Evolutionary conservation across 30 jellyfish, hydroid and myxozoan species (phyloP), one percentile per base, ranked within the genome.

Genomic region (Hydractinia symbiolongicarpus): DNA sequence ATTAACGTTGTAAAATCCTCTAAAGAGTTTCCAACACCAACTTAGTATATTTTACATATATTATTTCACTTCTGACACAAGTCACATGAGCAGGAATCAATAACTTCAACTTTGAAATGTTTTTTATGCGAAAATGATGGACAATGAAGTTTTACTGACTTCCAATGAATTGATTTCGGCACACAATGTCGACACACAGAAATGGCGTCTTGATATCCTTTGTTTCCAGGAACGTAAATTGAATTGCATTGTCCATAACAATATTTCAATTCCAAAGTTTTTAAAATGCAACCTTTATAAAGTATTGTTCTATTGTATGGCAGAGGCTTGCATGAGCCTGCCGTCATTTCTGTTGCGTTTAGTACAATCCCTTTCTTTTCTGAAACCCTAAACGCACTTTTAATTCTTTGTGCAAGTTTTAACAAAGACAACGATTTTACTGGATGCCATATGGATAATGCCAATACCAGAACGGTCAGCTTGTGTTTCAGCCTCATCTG

Each of bases 201-300:
- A 66, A 66, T 8, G 54, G 49, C 0, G 15, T 6, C 15, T 66
- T 13, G 21, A 6, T 30, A 30, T 30, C 44, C 44, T 30, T 30
- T 30, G 44, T 30, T 30, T 30, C 76, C 76, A 19, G 76, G 76
- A 19, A 66, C 50, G 76, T 66, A 13, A 19, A 66, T 8, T 8
- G 76, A 66, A 66, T 66, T 66, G 76, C 76, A 66, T 13, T 66
- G 76, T 1, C 76, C 76, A 50, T 53, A 66, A 53, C 76, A 66
- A 53, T 66, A 66, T 19, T 66, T 66, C 54, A 53, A 19, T 66
- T 66, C 76, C 9, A 66, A 50, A 66, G 49, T 66, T 6, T 7
- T 66, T 50, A 4, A 4, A 6, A 6, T 13, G 76, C 76, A 66
- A 19, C 50, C 50, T 66, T 50, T 50, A 53, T 66, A 53, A 13